Evolutionary conservation across 2,888 invertebrate species (phyloP).

Genomic region (Maniola hyperantus): DNA sequence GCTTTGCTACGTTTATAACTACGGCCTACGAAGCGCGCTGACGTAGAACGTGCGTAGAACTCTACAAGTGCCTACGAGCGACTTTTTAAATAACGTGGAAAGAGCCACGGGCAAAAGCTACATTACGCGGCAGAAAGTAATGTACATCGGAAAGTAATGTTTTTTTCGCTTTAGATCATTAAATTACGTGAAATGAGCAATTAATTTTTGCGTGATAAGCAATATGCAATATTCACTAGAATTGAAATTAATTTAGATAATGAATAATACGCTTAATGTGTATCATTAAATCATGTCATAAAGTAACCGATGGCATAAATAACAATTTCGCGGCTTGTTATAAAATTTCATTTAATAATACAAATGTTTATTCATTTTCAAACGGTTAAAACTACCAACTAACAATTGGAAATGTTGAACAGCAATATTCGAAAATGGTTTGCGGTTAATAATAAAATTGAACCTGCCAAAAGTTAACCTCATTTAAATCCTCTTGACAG

Average conservation of each 20-base stretch:
- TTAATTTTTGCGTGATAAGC: constrained; percentile 50
- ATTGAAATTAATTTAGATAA: constrained; percentile 33
- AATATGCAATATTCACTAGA: constrained; percentile 39
- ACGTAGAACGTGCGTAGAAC: too few species aligned
- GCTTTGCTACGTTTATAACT: too few species aligned
- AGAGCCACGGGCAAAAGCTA: neutral
- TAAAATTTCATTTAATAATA: constrained; percentile 14
- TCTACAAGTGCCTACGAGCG: neutral
- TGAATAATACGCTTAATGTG: constrained; percentile 18
- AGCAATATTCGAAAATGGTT: constrained; percentile 10
- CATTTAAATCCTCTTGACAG: constrained; percentile 3
- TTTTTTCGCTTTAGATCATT: constrained; percentile 21
- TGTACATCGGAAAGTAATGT: neutral
- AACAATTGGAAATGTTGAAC: constrained; percentile 13
- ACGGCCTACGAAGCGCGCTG: too few species aligned
- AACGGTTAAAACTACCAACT: constrained; percentile 13
- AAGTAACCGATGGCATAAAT: constrained; percentile 18
- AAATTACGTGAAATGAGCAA: constrained; percentile 50
- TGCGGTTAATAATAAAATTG: constrained; percentile 11
- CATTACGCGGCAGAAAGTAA: too few species aligned
- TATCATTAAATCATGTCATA: constrained; percentile 22
- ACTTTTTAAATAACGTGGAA: neutral
- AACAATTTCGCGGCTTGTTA: constrained; percentile 15
- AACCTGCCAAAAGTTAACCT: constrained; percentile 5
- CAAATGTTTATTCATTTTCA: constrained; percentile 19